Conservation (phyloP, 2,797 vertebrate genomes). For the Tenualosa ilisha region DNA sequence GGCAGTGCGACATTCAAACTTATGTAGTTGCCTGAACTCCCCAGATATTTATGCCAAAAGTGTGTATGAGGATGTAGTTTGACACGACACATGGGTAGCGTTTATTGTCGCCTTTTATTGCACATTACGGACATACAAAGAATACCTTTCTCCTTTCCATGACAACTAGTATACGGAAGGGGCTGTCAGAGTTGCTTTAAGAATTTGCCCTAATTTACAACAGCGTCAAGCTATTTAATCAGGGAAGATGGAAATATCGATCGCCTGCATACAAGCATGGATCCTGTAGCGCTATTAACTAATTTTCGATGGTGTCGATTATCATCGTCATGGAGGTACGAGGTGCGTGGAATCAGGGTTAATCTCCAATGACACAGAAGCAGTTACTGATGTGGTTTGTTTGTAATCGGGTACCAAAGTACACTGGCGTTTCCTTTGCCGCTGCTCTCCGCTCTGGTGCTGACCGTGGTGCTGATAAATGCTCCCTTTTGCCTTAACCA, state of each 20-base stretch:
- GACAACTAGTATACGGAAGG: not conserved
- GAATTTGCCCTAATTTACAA: constrained; percentile 13
- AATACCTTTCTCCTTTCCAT: not conserved
- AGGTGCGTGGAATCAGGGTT: constrained; percentile 43
- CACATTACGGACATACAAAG: not conserved
- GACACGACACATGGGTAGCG: not conserved
- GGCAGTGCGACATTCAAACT: constrained; percentile 16
- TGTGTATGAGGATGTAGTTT: not conserved
- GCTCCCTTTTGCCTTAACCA: not conserved
- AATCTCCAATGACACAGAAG: constrained; percentile 48
- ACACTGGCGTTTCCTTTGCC: not conserved
- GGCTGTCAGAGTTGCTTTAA: constrained; percentile 8
- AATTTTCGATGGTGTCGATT: constrained; percentile 31
- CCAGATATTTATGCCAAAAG: not conserved
- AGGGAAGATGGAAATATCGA: not conserved
- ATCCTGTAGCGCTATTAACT: not conserved
- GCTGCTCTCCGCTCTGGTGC: constrained; percentile 25
- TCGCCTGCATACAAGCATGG: not conserved
- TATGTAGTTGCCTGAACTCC: not conserved
- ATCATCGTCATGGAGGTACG: constrained; percentile 27
- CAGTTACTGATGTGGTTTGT: constrained; percentile 41
- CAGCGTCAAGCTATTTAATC: not conserved
- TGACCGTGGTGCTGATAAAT: constrained; percentile 53
- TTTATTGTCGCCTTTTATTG: not conserved
- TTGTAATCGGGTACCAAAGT: constrained; percentile 35